Evolutionary conservation across 2,797 vertebrate genomes (phyloP).

Genomic region (Pterois miles): DNA sequence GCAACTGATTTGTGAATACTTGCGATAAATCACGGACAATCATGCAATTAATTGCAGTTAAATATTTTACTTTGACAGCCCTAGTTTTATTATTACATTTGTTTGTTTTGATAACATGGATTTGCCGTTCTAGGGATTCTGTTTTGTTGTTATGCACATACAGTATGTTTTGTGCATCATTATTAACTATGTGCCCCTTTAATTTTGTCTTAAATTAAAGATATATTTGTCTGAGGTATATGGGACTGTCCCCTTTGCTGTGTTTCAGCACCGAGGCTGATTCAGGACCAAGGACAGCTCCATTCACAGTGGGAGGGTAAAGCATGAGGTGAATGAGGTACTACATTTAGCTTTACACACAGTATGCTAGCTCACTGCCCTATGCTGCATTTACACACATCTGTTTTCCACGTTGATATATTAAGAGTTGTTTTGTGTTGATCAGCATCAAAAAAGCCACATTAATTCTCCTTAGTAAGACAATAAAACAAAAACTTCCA

Average conservation of each 20-base stretch:
- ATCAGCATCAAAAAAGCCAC: not conserved
- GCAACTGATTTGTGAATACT: too few relatives aligned
- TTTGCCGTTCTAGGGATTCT: fast-evolving
- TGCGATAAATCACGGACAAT: too few relatives aligned
- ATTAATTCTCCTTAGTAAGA: not conserved
- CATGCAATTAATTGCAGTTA: too few relatives aligned
- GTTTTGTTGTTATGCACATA: not conserved
- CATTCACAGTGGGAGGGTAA: not conserved
- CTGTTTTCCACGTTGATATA: not conserved
- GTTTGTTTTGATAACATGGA: not conserved
- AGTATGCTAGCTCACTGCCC: not conserved
- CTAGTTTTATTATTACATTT: not conserved
- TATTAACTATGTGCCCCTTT: not conserved
- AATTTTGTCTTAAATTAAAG: not conserved
- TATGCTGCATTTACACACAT: not conserved
- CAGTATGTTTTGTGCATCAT: not conserved
- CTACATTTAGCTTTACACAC: not conserved
- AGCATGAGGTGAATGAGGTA: not conserved
- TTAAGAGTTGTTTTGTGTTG: not conserved
- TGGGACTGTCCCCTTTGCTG: not conserved
- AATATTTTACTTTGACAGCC: too few relatives aligned
- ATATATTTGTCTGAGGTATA: not conserved
- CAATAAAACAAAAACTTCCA: not conserved
- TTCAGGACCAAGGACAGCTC: conserved; percentile 57
- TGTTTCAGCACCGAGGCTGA: conserved; percentile 38